Evolutionary conservation across 2,888 invertebrate genomes (phyloP).

Genomic region (Drosophila monieri): DNA sequence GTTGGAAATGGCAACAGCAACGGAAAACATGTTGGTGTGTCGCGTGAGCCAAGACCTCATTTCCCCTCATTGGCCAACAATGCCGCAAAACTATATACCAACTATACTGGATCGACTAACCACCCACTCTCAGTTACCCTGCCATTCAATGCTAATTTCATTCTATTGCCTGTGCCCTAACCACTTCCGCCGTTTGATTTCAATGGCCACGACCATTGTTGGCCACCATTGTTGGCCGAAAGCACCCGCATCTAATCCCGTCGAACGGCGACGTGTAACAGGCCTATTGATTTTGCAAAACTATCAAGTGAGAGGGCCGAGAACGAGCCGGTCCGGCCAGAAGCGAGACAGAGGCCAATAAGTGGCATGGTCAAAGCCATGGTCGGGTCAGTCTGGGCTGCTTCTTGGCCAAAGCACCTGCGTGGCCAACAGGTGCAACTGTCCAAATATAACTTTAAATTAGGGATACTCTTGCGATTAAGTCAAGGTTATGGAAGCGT

Average conservation of each 20-base stretch:
- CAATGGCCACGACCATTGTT: conserved; percentile 61
- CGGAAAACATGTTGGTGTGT: conserved; percentile 1
- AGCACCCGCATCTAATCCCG: conserved; percentile 19
- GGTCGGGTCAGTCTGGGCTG: not conserved
- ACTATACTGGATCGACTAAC: not conserved
- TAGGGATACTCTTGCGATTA: not conserved
- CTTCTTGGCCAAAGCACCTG: not conserved
- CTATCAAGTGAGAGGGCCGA: conserved; percentile 33
- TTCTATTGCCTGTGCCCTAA: conserved; percentile 42
- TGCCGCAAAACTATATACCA: conserved; percentile 9
- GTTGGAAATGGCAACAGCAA: conserved; percentile 10
- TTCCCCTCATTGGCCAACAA: conserved; percentile 56
- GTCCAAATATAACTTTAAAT: not conserved
- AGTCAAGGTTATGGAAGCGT: not conserved
- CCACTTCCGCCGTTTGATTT: conserved; percentile 75
- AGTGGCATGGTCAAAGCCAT: conserved; percentile 36
- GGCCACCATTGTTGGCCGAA: conserved; percentile 51
- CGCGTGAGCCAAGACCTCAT: conserved; percentile 46
- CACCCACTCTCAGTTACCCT: conserved; percentile 20
- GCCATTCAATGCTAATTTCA: conserved; percentile 71
- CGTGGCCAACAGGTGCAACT: not conserved
- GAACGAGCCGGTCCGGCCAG: conserved; percentile 19
- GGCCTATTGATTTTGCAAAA: conserved; percentile 68
- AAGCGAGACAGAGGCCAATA: conserved; percentile 19
- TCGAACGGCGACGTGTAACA: conserved; percentile 7